Percentiles rank a stretch among this genome's conserved stretches.
phyloP scores from a whole-genome alignment of 2,888 invertebrate species.

The Nipponacmea schrenckii region DNA sequence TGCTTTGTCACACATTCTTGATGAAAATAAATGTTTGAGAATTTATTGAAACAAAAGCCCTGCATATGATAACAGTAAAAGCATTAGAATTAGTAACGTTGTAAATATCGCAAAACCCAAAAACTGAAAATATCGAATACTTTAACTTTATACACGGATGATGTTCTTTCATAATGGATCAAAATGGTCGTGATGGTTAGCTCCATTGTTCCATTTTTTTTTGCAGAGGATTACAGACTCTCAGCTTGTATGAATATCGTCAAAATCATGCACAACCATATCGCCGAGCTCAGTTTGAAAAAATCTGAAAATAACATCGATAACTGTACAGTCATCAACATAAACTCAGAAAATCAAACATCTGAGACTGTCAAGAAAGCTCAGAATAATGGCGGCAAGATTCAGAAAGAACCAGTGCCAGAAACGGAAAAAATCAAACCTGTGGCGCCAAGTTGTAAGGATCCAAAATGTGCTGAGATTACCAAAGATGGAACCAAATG shows the following conservation, averaged over 20 bases:
- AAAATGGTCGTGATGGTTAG: too few relatives aligned
- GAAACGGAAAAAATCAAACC: not conserved
- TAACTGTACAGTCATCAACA: constrained; percentile 32
- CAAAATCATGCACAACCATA: constrained; percentile 77
- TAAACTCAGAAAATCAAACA: constrained; percentile 19
- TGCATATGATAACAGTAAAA: too few relatives aligned
- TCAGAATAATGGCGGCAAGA: not conserved
- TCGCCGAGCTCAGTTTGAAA: not conserved
- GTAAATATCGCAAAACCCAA: too few relatives aligned
- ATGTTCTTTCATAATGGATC: too few relatives aligned
- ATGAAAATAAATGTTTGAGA: too few relatives aligned
- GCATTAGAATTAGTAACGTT: too few relatives aligned
- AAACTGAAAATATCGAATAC: too few relatives aligned
- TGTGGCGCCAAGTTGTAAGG: not conserved
- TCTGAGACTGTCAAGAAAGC: not conserved
- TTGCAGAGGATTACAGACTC: constrained; percentile 84
- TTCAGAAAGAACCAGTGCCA: not conserved
- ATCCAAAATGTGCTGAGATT: constrained; percentile 2
- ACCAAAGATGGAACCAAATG: constrained; percentile 5
- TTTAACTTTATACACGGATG: too few relatives aligned
- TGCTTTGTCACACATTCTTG: too few relatives aligned
- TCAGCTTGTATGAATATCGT: constrained; percentile 88
- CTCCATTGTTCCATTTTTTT: not conserved
- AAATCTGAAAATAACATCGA: constrained; percentile 32
- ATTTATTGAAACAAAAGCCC: too few relatives aligned